These are phyloP conservation scores for Ophion obscuratus DNA, from an alignment of 2,888 invertebrate genomes.

Conservation along the genomic window DNA sequence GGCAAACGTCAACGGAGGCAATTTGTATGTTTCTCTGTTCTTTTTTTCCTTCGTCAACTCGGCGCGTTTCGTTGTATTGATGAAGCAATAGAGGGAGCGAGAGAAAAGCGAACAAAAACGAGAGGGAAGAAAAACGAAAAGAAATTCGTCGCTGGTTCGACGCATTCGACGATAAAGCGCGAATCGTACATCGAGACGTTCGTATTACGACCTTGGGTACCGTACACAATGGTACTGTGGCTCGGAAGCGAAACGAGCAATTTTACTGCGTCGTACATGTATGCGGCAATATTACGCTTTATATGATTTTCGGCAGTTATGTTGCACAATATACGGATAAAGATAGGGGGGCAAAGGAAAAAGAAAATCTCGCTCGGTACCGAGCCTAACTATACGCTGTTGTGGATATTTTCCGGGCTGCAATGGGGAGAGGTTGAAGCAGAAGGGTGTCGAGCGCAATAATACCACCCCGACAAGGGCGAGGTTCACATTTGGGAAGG, in stretches of 20 bases:
- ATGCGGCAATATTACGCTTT: slow-evolving; percentile 21
- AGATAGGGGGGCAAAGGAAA: not conserved
- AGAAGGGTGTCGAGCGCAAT: slow-evolving; percentile 57
- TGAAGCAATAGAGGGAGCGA: slow-evolving; percentile 8
- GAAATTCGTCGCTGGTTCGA: slow-evolving; percentile 69
- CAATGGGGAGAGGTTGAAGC: not conserved
- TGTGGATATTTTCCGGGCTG: slow-evolving; percentile 1
- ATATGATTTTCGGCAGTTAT: slow-evolving; percentile 62
- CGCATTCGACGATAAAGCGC: slow-evolving; percentile 72
- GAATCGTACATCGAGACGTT: slow-evolving; percentile 8
- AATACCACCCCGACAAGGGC: slow-evolving; percentile 58
- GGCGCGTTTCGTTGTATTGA: slow-evolving; percentile 65
- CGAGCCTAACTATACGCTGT: slow-evolving; percentile 22
- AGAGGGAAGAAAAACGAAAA: slow-evolving; percentile 8
- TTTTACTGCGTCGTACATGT: slow-evolving; percentile 53
- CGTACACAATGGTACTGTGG: slow-evolving; percentile 8
- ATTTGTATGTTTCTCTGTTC: slow-evolving; percentile 7
- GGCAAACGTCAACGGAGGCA: slow-evolving; percentile 69
- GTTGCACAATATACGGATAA: slow-evolving; percentile 37
- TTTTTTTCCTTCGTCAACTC: slow-evolving; percentile 49
- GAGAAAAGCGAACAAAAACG: not conserved
- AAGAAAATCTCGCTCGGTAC: slow-evolving; percentile 8
- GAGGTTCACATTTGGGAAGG: slow-evolving; percentile 72
- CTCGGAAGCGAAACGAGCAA: slow-evolving; percentile 35
- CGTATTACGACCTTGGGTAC: slow-evolving; percentile 23